Percentiles rank a stretch among this genome's conserved stretches.
Conservation (phyloP, 2,113 vertebrate species). For the Fukomys damarensis region DNA sequence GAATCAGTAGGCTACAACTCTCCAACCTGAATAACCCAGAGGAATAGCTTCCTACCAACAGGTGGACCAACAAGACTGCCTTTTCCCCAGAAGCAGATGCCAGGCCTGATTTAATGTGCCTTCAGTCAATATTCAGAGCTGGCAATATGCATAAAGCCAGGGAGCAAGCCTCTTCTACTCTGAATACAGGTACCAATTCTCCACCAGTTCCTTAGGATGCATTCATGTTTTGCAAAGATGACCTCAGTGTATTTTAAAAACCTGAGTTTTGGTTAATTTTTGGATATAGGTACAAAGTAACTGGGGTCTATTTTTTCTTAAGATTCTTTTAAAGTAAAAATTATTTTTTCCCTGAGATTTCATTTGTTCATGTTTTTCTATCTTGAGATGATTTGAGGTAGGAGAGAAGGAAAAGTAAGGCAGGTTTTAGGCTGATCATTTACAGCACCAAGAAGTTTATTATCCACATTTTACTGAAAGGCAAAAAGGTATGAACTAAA, state of each 20-base stretch:
- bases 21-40: not conserved
- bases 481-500: not conserved
- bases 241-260: not conserved
- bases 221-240: not conserved
- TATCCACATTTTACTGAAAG: not conserved
- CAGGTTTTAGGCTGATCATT: not conserved
- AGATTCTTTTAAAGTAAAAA: slow-evolving; percentile 51
- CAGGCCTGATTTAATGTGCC: rapidly evolving
- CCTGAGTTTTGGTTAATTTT: slow-evolving; percentile 1
- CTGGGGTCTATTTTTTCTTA: not conserved
- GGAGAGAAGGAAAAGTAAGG: not conserved
- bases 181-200: not conserved
- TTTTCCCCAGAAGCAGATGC: not conserved
- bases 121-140: not conserved
- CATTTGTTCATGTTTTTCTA: not conserved
- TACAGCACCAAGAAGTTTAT: not conserved
- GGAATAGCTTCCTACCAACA: not conserved
- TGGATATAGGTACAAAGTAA: slow-evolving; percentile 11
- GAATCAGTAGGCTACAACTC: not conserved
- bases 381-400: not conserved
- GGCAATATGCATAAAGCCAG: not conserved
- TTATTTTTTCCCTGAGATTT: slow-evolving; percentile 2
- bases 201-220: not conserved
- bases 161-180: not conserved
- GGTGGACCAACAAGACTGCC: not conserved